Evolutionary conservation across 1,140 invertebrate genomes (phyloP).

Genomic region (Oryctes rhinoceros): DNA sequence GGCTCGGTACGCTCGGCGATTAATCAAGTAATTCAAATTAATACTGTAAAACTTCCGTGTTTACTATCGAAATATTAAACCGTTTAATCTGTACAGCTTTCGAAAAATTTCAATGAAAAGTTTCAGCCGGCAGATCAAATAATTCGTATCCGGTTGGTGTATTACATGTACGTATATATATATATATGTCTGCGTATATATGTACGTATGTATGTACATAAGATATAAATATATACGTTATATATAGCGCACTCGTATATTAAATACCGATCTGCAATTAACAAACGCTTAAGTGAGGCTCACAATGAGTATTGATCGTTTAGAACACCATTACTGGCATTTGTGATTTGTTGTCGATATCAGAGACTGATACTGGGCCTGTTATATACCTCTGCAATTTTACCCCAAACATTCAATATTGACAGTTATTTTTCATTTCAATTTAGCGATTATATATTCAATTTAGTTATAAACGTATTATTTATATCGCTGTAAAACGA

Average conservation of each 20-base stretch:
- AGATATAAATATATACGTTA: too few relatives aligned
- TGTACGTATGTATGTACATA: too few relatives aligned
- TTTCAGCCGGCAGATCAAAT: not conserved
- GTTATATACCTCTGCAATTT: slow-evolving; percentile 24
- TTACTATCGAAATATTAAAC: too few relatives aligned
- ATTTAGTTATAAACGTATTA: not conserved
- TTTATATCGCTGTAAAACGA: not conserved
- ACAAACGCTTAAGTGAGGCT: slow-evolving; percentile 41
- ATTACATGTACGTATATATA: not conserved
- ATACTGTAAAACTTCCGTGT: too few relatives aligned
- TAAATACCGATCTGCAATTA: slow-evolving; percentile 40
- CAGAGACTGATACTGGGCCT: slow-evolving; percentile 26
- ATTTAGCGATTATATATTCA: not conserved
- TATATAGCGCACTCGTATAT: not conserved
- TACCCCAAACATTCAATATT: not conserved
- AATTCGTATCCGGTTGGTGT: not conserved
- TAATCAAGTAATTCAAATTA: too few relatives aligned
- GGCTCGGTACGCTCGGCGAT: too few relatives aligned
- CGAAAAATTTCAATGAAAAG: too few relatives aligned
- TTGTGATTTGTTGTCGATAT: slow-evolving; percentile 43
- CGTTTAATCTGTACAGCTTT: too few relatives aligned
- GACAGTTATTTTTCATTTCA: slow-evolving; percentile 18
- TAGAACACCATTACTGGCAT: slow-evolving; percentile 36
- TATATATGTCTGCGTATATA: not conserved
- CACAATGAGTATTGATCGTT: slow-evolving; percentile 43